These are phyloP conservation scores for Atherix ibis DNA, from an alignment of 2,888 invertebrate genomes.

Conservation along the genomic window DNA sequence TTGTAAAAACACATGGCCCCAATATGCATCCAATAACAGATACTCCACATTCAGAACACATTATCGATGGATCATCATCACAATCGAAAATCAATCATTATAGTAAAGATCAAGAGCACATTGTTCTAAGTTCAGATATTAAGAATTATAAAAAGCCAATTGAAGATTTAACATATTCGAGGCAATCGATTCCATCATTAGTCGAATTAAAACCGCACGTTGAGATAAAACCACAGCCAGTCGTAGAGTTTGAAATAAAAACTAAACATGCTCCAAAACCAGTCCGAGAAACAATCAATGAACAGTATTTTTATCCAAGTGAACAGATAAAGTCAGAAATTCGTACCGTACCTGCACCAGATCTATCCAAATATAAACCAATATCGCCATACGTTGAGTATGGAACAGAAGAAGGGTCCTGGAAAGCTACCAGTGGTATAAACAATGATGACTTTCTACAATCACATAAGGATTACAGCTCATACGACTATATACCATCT, in stretches of 20 bases:
- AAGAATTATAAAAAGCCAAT: slow-evolving; percentile 22
- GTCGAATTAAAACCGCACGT: slow-evolving; percentile 29
- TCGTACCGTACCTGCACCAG: slow-evolving; percentile 14
- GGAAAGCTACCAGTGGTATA: slow-evolving; percentile 20
- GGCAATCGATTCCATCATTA: slow-evolving; percentile 25
- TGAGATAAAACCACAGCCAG: slow-evolving; percentile 19
- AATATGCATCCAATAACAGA: slow-evolving; percentile 30
- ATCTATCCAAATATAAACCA: slow-evolving; percentile 13
- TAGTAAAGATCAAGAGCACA: slow-evolving; percentile 31
- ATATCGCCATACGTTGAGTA: slow-evolving; percentile 11
- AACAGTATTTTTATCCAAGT: slow-evolving; percentile 20
- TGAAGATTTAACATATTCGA: slow-evolving; percentile 25
- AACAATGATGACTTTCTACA: too few relatives aligned
- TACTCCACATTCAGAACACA: slow-evolving; percentile 19
- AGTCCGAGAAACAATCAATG: slow-evolving; percentile 14
- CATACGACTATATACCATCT: too few relatives aligned
- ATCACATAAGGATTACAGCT: too few relatives aligned
- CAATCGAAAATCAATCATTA: slow-evolving; percentile 34
- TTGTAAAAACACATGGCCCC: slow-evolving; percentile 35
- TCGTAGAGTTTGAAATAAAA: slow-evolving; percentile 1
- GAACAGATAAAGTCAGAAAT: slow-evolving; percentile 9
- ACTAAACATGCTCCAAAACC: slow-evolving; percentile 8
- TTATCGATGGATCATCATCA: slow-evolving; percentile 21
- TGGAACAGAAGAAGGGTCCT: slow-evolving; percentile 19
- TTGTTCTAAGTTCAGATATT: slow-evolving; percentile 29